Evolutionary conservation across 2,113 vertebrate genomes (phyloP), one percentile per base, ranked within the genome.

Genomic region (Notarius quadriscutis): DNA sequence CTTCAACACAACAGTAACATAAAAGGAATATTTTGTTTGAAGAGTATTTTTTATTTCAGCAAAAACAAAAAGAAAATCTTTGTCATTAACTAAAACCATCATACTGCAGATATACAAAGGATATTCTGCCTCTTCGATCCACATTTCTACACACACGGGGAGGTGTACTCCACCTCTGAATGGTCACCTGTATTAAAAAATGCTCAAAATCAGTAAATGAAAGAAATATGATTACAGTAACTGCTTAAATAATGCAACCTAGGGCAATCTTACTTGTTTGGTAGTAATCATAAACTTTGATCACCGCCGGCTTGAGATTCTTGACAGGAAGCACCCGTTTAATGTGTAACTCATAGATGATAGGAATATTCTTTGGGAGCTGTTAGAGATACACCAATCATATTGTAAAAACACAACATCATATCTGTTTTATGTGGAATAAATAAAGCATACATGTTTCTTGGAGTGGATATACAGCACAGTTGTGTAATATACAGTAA

Each of bases 251-350:
- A 7, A 22, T 7, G 22, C 2, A 84, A 9, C 0, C 0, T 0
- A 30, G 18, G 12, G 55, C 53, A 53, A 53, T 41, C 89, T 95
- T 93, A 97, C 97, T 95, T 90, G 95, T 94, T 89, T 97, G 95
- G 30, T 98, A 97, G 91, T 97, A 97, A 92, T 97, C 96, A 0
- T 96, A 97, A 89, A 94, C 92, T 91, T 93, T 92, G 86, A 97
- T 91, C 72, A 92, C 92, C 0, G 96, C 96, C 60, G 96, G 95
- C 87, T 96, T 95, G 87, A 97, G 94, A 91, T 93, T 95, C 48
- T 90, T 50, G 50, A 97, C 95, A 4, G 83, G 84, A 30, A 94
- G 55, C 69, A 94, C 91, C 89, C 91, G 93, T 87, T 95, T 87
- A 71, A 96, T 92, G 7, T 27, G 87, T 91, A 97, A 85, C 48